Evolutionary conservation across 2,797 vertebrate species (phyloP).

Genomic region (Hyperoplus lanceolatus): DNA sequence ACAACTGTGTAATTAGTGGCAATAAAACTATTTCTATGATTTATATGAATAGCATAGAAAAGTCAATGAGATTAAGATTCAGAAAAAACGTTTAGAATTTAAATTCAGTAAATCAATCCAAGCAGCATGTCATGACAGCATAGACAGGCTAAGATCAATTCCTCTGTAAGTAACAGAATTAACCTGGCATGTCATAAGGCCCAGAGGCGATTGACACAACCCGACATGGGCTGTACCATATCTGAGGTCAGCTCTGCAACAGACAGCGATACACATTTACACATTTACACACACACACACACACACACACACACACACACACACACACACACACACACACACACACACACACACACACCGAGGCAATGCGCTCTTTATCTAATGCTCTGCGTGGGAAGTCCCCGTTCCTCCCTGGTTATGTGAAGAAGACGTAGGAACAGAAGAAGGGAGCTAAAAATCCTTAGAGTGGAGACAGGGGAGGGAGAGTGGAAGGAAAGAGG

Average conservation of each 20-base stretch:
- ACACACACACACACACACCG: neutral
- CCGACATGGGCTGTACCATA: conserved; percentile 31
- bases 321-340: conserved; percentile 32
- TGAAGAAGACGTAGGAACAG: conserved; percentile 61
- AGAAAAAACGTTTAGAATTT: conserved; percentile 14
- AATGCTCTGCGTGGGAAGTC: conserved; percentile 60
- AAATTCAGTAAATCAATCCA: conserved; percentile 31
- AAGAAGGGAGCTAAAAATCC: conserved; percentile 56
- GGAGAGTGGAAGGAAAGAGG: conserved; percentile 40
- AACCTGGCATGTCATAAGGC: conserved; percentile 34
- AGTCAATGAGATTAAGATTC: conserved; percentile 10
- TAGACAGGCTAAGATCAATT: conserved; percentile 27
- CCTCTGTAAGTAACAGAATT: conserved; percentile 50
- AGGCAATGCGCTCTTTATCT: conserved; percentile 61
- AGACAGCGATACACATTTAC: conserved; percentile 7
- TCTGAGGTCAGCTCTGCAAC: conserved; percentile 45
- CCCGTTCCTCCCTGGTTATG: conserved; percentile 53
- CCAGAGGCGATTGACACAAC: conserved; percentile 7
- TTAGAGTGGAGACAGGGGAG: conserved; percentile 53
- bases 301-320: conserved; percentile 18
- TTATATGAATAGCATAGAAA: neutral
- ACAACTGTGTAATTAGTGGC: neutral
- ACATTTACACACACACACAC: conserved; percentile 1
- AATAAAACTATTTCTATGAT: neutral
- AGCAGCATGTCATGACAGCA: conserved; percentile 32